Base-by-base conservation (phyloP, 2,113 vertebrate genomes). In the Dasyurus viverrinus region DNA sequence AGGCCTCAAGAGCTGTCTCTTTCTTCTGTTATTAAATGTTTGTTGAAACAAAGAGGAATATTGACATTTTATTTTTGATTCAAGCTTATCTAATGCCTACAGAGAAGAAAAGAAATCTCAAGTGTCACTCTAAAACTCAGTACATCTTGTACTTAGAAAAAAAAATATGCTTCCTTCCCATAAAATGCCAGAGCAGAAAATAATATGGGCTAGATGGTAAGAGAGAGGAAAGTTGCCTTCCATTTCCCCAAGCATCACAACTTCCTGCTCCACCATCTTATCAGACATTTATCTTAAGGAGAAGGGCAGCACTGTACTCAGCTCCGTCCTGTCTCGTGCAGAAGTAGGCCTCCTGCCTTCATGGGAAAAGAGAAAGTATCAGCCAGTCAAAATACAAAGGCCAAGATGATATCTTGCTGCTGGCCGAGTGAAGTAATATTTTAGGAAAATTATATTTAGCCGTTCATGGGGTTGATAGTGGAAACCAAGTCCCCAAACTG, bases 321-420 rank as follows among this genome's bases (percentile, higher is more conserved):
- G 96, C 10, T 42, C 94, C 97, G 95, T 97, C 97, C 97, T 98
- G 95, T 98, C 98, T 97, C 98, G 53, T 97, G 96, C 53, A 95
- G 89, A 97, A 97, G 96, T 95, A 92, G 50, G 53, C 90, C 60
- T 97, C 90, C 94, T 94, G 96, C 97, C 95, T 53, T 1, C 98
- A 97, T 98, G 98, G 98, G 98, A 98, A 98, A 97, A 96, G 93
- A 98, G 97, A 98, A 98, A 99, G 98, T 98, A 98, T 98, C 98
- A 99, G 97, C 96, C 97, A 98, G 97, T 95, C 93, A 52, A 8
- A 98, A 98, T 96, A 99, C 98, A 99, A 98, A 99, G 98, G 97
- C 96, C 97, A 98, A 98, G 98, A 99, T 98, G 98, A 95, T 98
- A 99, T 99, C 98, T 99, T 53, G 0, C 91, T 95, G 95, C 95